These are phyloP conservation scores for Ceyx cyanopectus DNA, from an alignment of 2,113 vertebrate genomes.

Conservation along the genomic window DNA sequence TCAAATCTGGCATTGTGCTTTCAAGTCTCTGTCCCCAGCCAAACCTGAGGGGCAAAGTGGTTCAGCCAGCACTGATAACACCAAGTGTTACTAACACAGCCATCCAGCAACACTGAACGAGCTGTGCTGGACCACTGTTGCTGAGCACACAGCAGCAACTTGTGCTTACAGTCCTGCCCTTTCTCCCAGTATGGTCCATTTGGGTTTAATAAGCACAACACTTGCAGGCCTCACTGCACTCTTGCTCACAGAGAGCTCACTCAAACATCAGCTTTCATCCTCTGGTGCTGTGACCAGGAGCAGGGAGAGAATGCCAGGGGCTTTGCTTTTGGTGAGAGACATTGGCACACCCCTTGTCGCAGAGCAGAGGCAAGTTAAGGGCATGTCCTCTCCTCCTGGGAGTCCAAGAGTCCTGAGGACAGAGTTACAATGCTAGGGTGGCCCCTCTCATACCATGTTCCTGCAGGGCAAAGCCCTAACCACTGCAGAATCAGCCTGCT, in stretches of 20 bases:
- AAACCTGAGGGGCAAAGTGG: not conserved
- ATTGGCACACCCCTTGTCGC: not conserved
- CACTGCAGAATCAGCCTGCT: not conserved
- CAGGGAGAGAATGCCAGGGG: fast-evolving
- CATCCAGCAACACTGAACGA: fast-evolving
- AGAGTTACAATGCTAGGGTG: not conserved
- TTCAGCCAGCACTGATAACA: fast-evolving
- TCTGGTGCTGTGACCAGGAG: not conserved
- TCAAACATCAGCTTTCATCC: not conserved
- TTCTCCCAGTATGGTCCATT: not conserved
- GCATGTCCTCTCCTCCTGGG: not conserved
- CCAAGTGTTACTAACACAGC: not conserved
- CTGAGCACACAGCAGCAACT: not conserved
- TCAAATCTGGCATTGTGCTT: not conserved
- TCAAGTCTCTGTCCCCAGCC: not conserved
- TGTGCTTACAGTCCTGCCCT: not conserved
- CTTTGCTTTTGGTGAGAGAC: not conserved
- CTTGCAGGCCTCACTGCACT: fast-evolving
- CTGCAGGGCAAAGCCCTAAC: not conserved
- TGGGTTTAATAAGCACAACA: not conserved
- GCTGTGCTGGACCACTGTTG: not conserved
- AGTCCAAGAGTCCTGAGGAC: not conserved
- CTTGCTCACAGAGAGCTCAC: not conserved
- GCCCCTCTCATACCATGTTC: not conserved
- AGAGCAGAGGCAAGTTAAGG: not conserved